Base-by-base conservation (phyloP, 2,797 vertebrate species). In the Poeciliopsis infans region DNA sequence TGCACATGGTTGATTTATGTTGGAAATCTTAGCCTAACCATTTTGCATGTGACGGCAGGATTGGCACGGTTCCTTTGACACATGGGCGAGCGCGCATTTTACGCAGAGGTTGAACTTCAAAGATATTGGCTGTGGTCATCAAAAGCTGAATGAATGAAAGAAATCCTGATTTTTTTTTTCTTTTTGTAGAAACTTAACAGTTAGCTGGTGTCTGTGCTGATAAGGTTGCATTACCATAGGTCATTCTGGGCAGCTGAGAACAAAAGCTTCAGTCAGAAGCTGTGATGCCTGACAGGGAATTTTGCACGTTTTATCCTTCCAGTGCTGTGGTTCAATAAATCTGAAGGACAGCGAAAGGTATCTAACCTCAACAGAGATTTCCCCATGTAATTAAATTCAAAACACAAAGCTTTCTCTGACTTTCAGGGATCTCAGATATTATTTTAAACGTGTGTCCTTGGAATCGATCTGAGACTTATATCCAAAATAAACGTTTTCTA, bases 151-250 rank as follows among this genome's bases (percentile, higher is more conserved):
- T 61, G 15, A 68, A 68, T 61, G 28, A 68, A 68, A 68, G 2
- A 68, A 39, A 23, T 68, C 64, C 61, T 10, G 3, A 23, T 49
- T 49, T 2, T 46, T 46, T 12, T 47, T 47, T 47, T 5, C n/a
- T 20, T 68, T 68, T 68, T 68, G 25, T 23, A 47, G 70, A 72
- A 46, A 46, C 59, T 72, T 36, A 51, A 69, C 33, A 64, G 55
- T 49, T 72, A 23, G 59, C 59, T 76, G 15, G 59, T 76, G 47
- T 68, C 28, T 49, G 31, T 53, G 18, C 64, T 66, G 64, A 66
- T 66, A 66, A 39, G 79, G 55, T 76, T 76, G 74, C 74, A 81
- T 81, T 81, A 81, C 69, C 69, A 81, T 81, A 76, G 70, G 79
- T 53, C 36, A 66, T 66, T 66, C 8, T 20, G 64, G 36, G 36